Evolutionary conservation across 2,797 vertebrate genomes (phyloP).

Genomic region (Eospalax fontanierii): DNA sequence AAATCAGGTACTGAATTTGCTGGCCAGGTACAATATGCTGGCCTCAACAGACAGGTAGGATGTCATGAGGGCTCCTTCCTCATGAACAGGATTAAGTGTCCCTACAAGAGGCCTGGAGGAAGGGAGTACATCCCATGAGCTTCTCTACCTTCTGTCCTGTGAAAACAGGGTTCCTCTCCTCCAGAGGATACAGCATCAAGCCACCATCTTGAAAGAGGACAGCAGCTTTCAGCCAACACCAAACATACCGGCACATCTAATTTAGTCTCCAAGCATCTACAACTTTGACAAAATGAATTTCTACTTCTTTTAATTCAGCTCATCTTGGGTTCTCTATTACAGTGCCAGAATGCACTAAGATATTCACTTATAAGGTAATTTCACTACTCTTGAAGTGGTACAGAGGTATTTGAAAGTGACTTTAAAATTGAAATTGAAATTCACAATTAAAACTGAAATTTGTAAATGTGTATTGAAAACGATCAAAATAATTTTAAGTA

Average conservation of each 20-base stretch:
- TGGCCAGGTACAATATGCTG: background rate
- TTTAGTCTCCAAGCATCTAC: background rate
- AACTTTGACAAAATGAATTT: background rate
- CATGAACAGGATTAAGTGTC: background rate
- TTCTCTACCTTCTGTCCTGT: background rate
- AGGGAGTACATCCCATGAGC: background rate
- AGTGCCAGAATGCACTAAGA: background rate
- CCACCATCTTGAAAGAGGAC: background rate
- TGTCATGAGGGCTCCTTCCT: background rate
- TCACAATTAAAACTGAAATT: background rate
- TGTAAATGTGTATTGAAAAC: conserved; percentile 7
- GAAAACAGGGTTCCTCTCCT: background rate
- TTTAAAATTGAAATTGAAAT: background rate
- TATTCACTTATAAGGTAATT: background rate
- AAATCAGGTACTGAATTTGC: too few relatives aligned
- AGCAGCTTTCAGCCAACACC: background rate
- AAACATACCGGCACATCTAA: background rate
- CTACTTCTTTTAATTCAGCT: background rate
- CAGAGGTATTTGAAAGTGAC: background rate
- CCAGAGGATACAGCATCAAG: background rate
- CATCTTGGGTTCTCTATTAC: background rate
- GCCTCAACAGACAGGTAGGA: too few relatives aligned
- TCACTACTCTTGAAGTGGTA: background rate
- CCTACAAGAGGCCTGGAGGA: background rate
- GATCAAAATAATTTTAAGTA: background rate